A percentile compares a stretch with the other conserved stretches of the same genome.
Evolutionary conservation across 2,797 vertebrate genomes (phyloP).

Genomic region (Rhinella marina): DNA sequence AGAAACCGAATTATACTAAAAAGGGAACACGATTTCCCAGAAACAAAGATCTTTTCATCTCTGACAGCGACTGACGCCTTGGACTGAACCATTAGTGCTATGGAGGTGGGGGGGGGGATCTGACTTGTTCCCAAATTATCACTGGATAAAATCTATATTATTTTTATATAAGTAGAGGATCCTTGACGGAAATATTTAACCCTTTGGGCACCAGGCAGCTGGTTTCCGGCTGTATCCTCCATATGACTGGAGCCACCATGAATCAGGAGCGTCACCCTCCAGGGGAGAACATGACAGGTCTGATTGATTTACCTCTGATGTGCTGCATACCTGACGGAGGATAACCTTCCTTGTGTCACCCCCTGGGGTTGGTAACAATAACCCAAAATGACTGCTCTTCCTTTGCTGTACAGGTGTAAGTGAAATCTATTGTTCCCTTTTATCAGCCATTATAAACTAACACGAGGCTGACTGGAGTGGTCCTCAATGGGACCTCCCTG

Average conservation of each 20-base stretch:
- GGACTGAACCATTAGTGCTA: not conserved
- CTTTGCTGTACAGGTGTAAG: not conserved
- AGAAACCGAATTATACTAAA: not conserved
- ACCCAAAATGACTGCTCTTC: too few relatives aligned
- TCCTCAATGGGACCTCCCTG: too few relatives aligned
- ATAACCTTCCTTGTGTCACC: not conserved
- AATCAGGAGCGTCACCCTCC: not conserved
- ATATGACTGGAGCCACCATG: not conserved
- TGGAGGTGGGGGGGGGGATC: not conserved
- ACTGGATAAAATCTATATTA: too few relatives aligned
- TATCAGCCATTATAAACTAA: not conserved
- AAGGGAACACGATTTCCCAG: not conserved
- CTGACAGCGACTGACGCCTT: not conserved
- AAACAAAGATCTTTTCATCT: constrained; percentile 47
- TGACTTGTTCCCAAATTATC: not conserved
- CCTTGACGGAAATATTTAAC: not conserved
- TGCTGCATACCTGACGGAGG: not conserved
- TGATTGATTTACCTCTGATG: not conserved
- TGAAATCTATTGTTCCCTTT: not conserved
- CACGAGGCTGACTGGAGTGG: too few relatives aligned
- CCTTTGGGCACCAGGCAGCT: not conserved
- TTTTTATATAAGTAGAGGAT: not conserved
- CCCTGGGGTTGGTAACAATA: not conserved
- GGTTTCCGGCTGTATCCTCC: not conserved
- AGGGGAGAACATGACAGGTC: not conserved